phyloP scores from a whole-genome alignment of 2,888 invertebrate genomes.

The Pimpla rufipes region DNA sequence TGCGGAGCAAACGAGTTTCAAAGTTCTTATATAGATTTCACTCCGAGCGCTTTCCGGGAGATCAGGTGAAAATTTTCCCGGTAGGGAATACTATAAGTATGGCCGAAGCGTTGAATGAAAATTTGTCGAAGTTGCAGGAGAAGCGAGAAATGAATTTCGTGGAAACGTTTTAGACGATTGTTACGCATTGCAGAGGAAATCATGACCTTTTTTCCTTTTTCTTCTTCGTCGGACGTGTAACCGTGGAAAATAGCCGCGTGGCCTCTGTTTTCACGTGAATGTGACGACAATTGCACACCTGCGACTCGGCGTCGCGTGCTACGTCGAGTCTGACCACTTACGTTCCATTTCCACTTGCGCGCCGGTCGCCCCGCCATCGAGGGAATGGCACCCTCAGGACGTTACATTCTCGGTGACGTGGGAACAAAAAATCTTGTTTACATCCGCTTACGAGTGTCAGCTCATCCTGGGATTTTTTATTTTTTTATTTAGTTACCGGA shows the following conservation, averaged over 20 bases:
- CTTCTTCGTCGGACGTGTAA: neutral
- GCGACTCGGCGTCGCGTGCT: conserved; percentile 46
- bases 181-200: conserved; percentile 23
- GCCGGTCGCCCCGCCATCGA: conserved; percentile 25
- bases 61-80: neutral
- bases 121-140: neutral
- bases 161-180: neutral
- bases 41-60: neutral
- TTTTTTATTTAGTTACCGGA: no score
- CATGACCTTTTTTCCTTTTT: neutral
- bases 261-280: conserved; percentile 20
- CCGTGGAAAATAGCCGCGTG: neutral
- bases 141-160: neutral
- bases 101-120: neutral
- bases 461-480: no score
- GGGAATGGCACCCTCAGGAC: conserved; percentile 16
- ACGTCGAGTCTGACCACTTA: conserved; percentile 49
- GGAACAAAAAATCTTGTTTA: neutral
- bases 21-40: neutral
- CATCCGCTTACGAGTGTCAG: no score
- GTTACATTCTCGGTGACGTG: no score
- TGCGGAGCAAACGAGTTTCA: neutral
- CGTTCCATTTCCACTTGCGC: conserved; percentile 20
- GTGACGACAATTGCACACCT: conserved; percentile 51
- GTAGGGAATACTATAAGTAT: neutral